Evolutionary conservation across 2,113 vertebrate species (phyloP).

Genomic region (Seriola quinqueradiata): DNA sequence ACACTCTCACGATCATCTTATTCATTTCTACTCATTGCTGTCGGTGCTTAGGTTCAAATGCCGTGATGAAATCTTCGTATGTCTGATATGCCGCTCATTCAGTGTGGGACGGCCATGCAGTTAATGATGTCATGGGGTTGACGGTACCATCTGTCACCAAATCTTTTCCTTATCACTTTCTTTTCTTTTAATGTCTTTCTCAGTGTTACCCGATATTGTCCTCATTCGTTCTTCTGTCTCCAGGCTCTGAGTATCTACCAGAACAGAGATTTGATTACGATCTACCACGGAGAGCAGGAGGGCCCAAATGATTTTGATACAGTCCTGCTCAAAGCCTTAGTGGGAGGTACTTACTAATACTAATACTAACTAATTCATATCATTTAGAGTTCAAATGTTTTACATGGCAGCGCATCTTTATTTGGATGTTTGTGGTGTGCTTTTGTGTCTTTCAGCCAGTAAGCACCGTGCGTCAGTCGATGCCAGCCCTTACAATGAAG

Average conservation of each 20-base stretch:
- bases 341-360: slow-evolving; percentile 82
- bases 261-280: slow-evolving; percentile 86
- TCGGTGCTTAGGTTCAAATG: neutral
- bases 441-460: slow-evolving; percentile 75
- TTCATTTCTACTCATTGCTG: neutral
- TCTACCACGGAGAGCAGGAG: slow-evolving; percentile 88
- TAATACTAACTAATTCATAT: neutral
- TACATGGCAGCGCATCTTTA: neutral
- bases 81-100: neutral
- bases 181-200: neutral
- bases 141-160: neutral
- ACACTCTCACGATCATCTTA: neutral
- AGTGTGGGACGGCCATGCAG: neutral
- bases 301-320: slow-evolving; percentile 91
- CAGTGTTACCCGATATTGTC: neutral
- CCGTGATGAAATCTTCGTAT: neutral
- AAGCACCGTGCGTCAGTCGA: slow-evolving; percentile 75
- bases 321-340: slow-evolving; percentile 88
- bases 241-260: slow-evolving; percentile 89
- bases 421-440: neutral
- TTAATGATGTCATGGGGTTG: neutral
- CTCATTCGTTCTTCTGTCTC: neutral
- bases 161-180: neutral
- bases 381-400: neutral
- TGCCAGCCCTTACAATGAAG: slow-evolving; percentile 86